A percentile compares a stretch with the other conserved stretches of the same genome.
These are phyloP conservation scores for Carollia perspicillata DNA, from an alignment of 2,113 vertebrate species.

Conservation along the genomic window DNA sequence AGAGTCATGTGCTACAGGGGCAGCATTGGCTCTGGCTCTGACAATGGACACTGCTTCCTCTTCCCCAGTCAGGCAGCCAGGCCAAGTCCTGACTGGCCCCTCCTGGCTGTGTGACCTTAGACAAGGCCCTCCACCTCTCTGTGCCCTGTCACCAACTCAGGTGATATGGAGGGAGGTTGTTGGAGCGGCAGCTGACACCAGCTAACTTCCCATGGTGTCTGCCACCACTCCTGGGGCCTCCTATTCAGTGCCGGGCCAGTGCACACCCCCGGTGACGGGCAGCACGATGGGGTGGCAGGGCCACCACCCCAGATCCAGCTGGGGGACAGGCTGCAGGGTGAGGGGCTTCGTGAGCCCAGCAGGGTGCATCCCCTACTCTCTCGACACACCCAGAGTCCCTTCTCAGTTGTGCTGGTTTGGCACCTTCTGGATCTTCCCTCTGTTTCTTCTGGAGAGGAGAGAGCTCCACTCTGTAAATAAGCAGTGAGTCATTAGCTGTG, in stretches of 20 bases:
- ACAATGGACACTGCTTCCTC: no score
- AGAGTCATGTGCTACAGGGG: not conserved
- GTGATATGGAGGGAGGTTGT: rapidly evolving
- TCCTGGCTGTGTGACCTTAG: not conserved
- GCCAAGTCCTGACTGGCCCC: not conserved
- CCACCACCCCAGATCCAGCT: not conserved
- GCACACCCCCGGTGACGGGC: no score
- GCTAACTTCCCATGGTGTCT: not conserved
- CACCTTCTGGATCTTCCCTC: not conserved
- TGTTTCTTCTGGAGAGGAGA: not conserved
- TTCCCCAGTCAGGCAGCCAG: not conserved
- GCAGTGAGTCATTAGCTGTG: constrained; percentile 5
- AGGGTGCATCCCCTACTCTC: no score
- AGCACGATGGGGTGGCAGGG: not conserved
- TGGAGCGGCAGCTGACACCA: not conserved
- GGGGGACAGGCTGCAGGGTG: not conserved
- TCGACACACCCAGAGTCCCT: not conserved
- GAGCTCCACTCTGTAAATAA: not conserved
- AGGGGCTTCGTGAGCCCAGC: not conserved
- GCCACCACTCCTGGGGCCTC: not conserved
- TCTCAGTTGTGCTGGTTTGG: not conserved
- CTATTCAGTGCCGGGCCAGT: not conserved
- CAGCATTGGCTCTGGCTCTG: not conserved
- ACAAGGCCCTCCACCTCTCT: not conserved
- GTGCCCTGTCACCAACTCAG: not conserved